Base-by-base conservation (phyloP, 2,888 invertebrate species). In the Craniophora ligustri region DNA sequence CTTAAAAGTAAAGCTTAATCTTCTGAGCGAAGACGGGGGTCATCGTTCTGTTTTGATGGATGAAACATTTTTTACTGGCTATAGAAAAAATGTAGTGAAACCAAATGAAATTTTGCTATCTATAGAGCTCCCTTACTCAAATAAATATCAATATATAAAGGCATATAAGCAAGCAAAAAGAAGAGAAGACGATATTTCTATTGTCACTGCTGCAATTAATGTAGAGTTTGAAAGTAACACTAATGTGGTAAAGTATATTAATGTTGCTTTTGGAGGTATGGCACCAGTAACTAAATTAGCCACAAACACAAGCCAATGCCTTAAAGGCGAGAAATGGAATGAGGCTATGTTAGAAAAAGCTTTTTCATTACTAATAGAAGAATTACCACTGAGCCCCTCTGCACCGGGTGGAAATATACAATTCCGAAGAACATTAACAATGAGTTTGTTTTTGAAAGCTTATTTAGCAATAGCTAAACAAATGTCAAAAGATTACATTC, bases 191-290 rank as follows among this genome's bases (percentile, higher is more conserved):
- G 98, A 98, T 82, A 98, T 98, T 73, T 96, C 98, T 5, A 97
- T 98, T 64, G 98, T 98, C 0, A 98, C 98, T 69, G 95, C 96
- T 61, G 95, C 96, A 5, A 91, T 97, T 49, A 95, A 95, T 72
- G 95, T 97, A 0, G 88, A 89, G 50, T 95, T 97, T 68, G 84
- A 95, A 80, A 85, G 90, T 3, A 83, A 90, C 71, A 87, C 93
- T 2, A 92, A 89, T 56, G 78, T 93, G 18, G 92, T 97, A 53
- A 87, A 94, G 54, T 90, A 95, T 44, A 94, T 96, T 26, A 89
- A 94, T 51, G 87, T 98, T 60, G 96, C 97, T 0, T 99, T 96
- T 86, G 99, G 99, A 46, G 99, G 99, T 11, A 98, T 99, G 98
- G 98, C 98, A 0, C 97, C 98, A 5, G 97, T 96, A 0, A 98